Base-by-base conservation (phyloP, 2,113 vertebrate species). In the Perccottus glenii region DNA sequence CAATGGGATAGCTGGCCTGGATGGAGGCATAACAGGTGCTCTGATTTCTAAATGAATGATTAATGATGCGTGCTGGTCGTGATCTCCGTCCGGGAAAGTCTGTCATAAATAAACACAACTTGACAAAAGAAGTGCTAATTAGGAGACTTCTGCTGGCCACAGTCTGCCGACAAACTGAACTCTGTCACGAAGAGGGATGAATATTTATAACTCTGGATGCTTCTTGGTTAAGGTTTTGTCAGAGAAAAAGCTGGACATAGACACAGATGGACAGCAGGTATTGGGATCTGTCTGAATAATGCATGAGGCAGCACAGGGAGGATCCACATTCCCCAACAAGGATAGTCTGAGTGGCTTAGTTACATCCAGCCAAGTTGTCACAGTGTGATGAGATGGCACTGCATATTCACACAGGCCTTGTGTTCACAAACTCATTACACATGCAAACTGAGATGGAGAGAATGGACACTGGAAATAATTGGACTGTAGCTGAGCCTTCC, bases 21-120 rank as follows among this genome's bases (percentile, higher is more conserved):
- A 59, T 60, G 68, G 67, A 8, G 56, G 58, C 60, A 85, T 81
- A 88, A 87, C 90, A 90, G 85, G 86, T 88, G 84, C 74, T 89
- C 83, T 72, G 83, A 85, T 86, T 85, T 55, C 7, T 76, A 71
- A 81, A 87, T 87, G 75, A 89, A 89, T 84, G 86, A 89, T 90
- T 88, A 88, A 89, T 89, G 85, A 83, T 57, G 63, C 68, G 14
- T 51, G 79, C 49, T 49, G 85, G 87, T 89, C 82, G 77, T 38
- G 61, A 76, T 70, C 65, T 43, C 4, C 69, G 40, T 42, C n/a
- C 3, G 74, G 80, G 66, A 77, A 55, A 59, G 66, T 72, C 60
- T 81, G 75, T 69, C 76, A 72, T 50, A 77, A 81, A 64, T 64
- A 80, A 77, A 74, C 74, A 35, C 42, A 36, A 50, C 74, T 35